These are phyloP conservation scores for Tokudaia muenninki DNA, from an alignment of 2,797 vertebrate genomes.

Conservation along the genomic window DNA sequence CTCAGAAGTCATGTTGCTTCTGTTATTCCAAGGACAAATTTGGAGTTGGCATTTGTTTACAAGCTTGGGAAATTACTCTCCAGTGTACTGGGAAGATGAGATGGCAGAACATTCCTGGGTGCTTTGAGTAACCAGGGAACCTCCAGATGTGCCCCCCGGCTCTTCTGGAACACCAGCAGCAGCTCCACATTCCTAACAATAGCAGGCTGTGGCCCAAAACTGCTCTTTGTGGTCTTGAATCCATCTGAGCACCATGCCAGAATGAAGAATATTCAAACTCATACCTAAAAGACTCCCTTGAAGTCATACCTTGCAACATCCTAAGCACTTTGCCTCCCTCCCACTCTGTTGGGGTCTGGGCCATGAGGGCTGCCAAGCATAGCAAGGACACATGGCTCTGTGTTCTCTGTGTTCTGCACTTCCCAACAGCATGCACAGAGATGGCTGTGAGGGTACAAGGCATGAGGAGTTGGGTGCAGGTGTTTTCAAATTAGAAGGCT, in stretches of 20 bases:
- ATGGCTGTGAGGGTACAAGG: neutral
- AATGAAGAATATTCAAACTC: constrained; percentile 49
- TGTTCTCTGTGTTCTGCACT: neutral
- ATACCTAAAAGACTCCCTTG: constrained; percentile 38
- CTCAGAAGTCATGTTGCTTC: neutral
- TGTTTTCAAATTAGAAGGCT: neutral
- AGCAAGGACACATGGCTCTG: constrained; percentile 34
- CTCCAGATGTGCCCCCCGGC: constrained; percentile 51
- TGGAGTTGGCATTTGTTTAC: neutral
- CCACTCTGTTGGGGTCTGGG: neutral
- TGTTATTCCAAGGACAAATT: neutral
- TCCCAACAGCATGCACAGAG: constrained; percentile 35
- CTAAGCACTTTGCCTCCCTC: neutral
- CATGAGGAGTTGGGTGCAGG: rapidly evolving
- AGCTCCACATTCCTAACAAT: constrained; percentile 35
- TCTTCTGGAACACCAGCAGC: neutral
- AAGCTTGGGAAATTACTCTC: constrained; percentile 29
- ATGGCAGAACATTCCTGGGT: neutral
- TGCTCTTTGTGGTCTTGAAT: constrained; percentile 72
- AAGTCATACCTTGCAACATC: neutral
- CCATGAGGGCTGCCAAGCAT: constrained; percentile 37
- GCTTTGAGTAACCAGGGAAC: neutral
- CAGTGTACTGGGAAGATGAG: neutral
- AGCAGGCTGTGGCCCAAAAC: constrained; percentile 67
- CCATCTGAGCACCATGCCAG: constrained; percentile 1